A percentile compares a stretch with the other conserved stretches of the same genome.
phyloP scores from a whole-genome alignment of 1,140 invertebrate genomes.

The Dreissena polymorpha region DNA sequence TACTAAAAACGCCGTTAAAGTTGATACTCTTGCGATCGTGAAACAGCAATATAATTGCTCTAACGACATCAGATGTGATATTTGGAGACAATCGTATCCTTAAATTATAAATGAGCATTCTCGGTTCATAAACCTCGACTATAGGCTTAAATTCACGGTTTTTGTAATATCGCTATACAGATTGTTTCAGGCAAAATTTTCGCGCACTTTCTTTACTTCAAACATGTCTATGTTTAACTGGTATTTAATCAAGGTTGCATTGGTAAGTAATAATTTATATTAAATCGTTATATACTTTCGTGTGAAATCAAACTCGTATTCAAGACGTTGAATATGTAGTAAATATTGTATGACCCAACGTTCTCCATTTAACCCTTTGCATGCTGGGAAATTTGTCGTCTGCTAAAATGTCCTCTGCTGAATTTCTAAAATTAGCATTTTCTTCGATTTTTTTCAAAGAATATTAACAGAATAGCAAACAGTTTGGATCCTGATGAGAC shows the following conservation, averaged over 20 bases:
- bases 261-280: too few relatives aligned
- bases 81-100: not conserved
- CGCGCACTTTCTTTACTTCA: not conserved
- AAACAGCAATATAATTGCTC: not conserved
- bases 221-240: not conserved
- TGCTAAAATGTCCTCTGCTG: too few relatives aligned
- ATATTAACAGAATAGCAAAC: too few relatives aligned
- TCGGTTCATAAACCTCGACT: not conserved
- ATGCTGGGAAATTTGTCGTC: too few relatives aligned
- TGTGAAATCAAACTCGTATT: too few relatives aligned
- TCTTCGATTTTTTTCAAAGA: too few relatives aligned
- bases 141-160: not conserved
- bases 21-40: not conserved
- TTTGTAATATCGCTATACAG: not conserved
- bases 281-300: too few relatives aligned
- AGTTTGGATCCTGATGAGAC: too few relatives aligned
- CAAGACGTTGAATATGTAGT: too few relatives aligned
- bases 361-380: too few relatives aligned
- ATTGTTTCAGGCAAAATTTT: not conserved
- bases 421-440: too few relatives aligned
- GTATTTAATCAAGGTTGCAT: not conserved
- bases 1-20: slow-evolving; percentile 54
- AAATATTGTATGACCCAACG: too few relatives aligned
- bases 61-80: not conserved
- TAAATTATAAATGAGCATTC: slow-evolving; percentile 10